Percentiles rank a stretch among this genome's conserved stretches.
Conservation (phyloP, 2,113 vertebrate species). For the Carassius gibelio region DNA sequence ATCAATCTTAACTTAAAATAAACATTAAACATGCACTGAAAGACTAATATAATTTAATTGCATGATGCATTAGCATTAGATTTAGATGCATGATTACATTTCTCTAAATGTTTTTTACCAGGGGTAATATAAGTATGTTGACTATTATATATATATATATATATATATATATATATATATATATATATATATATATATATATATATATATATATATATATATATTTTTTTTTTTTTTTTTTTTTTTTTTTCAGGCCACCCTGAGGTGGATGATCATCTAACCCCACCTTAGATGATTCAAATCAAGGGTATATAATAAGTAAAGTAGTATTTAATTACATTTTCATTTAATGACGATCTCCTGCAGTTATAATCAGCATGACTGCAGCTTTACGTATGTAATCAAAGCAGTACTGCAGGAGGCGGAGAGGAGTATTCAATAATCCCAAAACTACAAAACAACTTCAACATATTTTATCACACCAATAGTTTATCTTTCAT, state of each 20-base stretch:
- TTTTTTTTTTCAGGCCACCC: no score
- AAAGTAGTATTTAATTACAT: not conserved
- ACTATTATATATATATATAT: no score
- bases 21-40: not conserved
- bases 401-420: not conserved
- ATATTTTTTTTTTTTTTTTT: no score
- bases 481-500: not conserved
- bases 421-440: not conserved
- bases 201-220: no score
- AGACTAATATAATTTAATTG: not conserved
- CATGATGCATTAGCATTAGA: no score
- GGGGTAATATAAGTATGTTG: not conserved
- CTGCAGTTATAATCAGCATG: not conserved
- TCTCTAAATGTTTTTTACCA: not conserved
- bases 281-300: not conserved
- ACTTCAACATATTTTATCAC: not conserved
- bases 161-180: no score
- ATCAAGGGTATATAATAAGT: not conserved
- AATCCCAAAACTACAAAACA: not conserved
- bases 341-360: not conserved
- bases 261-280: no score
- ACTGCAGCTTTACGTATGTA: not conserved
- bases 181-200: no score
- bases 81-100: not conserved
- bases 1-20: not conserved